Conservation (phyloP, 2,797 vertebrate genomes). For the Typhlichthys eigenmanni region DNA sequence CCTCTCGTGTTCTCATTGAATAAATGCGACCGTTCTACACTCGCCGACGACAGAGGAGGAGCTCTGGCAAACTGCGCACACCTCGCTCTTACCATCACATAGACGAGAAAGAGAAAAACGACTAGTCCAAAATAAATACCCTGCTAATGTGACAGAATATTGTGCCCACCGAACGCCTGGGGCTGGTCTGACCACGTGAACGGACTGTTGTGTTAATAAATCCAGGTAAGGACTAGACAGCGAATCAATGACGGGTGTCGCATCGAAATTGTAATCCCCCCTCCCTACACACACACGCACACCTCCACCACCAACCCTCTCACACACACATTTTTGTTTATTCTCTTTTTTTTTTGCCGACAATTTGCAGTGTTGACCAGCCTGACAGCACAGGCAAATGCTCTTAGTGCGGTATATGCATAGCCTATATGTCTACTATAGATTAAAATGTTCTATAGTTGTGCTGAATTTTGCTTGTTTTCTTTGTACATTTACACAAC, state of each 20-base stretch:
- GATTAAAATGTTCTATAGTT: no score
- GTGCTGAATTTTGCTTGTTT: no score
- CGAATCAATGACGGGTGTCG: neutral
- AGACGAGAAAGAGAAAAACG: slow-evolving; percentile 19
- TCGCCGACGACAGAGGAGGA: slow-evolving; percentile 74
- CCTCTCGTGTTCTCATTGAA: slow-evolving; percentile 71
- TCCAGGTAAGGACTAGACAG: slow-evolving; percentile 47
- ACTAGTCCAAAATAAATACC: slow-evolving; percentile 43
- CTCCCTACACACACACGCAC: no score
- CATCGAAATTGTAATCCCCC: neutral
- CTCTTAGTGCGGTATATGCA: no score
- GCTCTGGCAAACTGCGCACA: slow-evolving; percentile 69
- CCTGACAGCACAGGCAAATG: no score
- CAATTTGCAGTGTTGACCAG: no score
- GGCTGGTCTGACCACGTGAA: slow-evolving; percentile 59
- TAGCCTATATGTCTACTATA: no score
- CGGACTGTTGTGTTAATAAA: slow-evolving; percentile 45
- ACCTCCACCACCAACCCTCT: no score
- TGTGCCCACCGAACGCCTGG: slow-evolving; percentile 16
- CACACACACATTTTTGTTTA: no score
- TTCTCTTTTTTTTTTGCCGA: no score
- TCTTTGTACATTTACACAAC: no score
- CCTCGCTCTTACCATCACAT: slow-evolving; percentile 50
- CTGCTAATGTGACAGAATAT: slow-evolving; percentile 46
- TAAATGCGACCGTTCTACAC: slow-evolving; percentile 59